phyloP scores from a whole-genome alignment of 2,797 vertebrate species.

The Halcyon leucocephala region DNA sequence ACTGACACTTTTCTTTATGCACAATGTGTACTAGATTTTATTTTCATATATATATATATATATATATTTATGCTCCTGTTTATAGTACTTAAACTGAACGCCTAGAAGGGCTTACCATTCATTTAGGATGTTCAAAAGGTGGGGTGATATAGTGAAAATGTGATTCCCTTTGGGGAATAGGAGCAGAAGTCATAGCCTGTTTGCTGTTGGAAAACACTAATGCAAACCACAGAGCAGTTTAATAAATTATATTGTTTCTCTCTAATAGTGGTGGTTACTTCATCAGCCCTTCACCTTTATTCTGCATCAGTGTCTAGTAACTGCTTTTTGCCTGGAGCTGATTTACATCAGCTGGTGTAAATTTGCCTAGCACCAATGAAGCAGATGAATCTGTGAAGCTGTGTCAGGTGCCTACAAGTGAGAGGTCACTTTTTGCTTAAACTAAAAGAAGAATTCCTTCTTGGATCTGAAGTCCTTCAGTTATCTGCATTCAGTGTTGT shows the following conservation, averaged over 20 bases:
- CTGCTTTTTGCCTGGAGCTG: not conserved
- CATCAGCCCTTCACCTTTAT: not conserved
- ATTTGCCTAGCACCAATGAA: not conserved
- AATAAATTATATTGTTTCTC: not conserved
- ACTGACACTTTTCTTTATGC: not conserved
- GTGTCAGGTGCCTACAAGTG: not conserved
- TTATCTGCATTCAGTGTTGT: not conserved
- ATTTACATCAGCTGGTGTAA: not conserved
- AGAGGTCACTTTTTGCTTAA: not conserved
- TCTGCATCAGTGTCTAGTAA: not conserved
- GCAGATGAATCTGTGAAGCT: not conserved
- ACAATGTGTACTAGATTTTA: not conserved
- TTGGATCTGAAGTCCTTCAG: not conserved
- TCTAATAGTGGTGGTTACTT: not conserved
- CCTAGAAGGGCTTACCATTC: not conserved
- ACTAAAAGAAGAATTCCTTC: not conserved
- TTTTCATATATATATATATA: no score
- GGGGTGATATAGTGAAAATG: not conserved
- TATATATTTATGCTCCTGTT: not conserved
- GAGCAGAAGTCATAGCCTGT: not conserved
- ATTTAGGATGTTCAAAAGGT: not conserved
- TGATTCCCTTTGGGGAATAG: not conserved
- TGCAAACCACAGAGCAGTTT: constrained; percentile 28
- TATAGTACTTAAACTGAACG: not conserved
- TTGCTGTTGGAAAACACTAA: not conserved